These are phyloP conservation scores for Cephalopholis sonnerati DNA, from an alignment of 2,113 vertebrate genomes.

Conservation along the genomic window DNA sequence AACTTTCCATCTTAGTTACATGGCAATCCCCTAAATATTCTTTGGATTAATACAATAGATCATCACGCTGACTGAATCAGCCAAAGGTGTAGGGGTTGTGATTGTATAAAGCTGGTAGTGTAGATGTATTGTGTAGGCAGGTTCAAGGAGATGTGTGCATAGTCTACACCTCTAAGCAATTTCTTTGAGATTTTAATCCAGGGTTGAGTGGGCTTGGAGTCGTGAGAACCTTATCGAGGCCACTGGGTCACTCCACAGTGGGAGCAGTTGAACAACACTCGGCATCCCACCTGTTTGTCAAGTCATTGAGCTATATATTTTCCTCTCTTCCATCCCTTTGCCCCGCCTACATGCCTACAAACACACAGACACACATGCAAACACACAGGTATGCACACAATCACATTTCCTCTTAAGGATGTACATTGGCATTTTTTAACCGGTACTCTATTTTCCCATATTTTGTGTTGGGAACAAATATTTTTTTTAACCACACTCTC, in stretches of 20 bases:
- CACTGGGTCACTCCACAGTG: background rate
- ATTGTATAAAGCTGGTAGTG: background rate
- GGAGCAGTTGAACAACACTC: background rate
- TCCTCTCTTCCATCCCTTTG: background rate
- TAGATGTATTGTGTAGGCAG: background rate
- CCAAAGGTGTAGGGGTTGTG: background rate
- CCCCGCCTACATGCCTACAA: background rate
- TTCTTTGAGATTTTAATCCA: conserved; percentile 12
- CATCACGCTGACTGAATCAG: background rate
- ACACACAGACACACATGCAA: too few species aligned
- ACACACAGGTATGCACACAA: background rate
- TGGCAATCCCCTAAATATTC: conserved; percentile 10
- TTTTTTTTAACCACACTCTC: too few species aligned
- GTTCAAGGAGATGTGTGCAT: conserved; percentile 1
- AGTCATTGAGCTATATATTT: background rate
- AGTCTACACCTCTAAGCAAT: background rate
- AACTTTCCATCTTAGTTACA: background rate
- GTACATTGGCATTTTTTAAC: too few species aligned
- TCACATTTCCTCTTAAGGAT: background rate
- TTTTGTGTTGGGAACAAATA: too few species aligned
- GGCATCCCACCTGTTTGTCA: background rate
- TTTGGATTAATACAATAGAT: background rate
- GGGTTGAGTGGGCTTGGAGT: conserved; percentile 35
- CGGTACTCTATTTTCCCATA: too few species aligned
- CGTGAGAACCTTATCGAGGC: conserved; percentile 23